Percentiles rank a stretch among this genome's conserved stretches.
Conservation (phyloP, 2,113 vertebrate genomes). For the Actenoides hombroni region DNA sequence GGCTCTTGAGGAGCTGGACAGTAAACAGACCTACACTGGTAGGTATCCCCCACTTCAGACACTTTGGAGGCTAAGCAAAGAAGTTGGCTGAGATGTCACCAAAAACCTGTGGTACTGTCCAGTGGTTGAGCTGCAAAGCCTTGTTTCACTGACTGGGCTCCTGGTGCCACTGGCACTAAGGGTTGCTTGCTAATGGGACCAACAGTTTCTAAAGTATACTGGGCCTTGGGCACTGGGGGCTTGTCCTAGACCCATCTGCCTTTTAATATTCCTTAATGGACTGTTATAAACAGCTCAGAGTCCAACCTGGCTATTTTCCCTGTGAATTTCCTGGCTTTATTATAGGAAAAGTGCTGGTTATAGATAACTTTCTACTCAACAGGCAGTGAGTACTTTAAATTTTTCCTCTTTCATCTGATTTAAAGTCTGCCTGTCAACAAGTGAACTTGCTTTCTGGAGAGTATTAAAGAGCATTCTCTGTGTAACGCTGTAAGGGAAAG, state of each 20-base stretch:
- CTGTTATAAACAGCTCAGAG: neutral
- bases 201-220: neutral
- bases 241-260: neutral
- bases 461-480: neutral
- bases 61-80: neutral
- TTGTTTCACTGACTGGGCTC: neutral
- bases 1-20: neutral
- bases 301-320: neutral
- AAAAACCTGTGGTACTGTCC: neutral
- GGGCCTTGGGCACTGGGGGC: neutral
- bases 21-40: neutral
- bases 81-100: neutral
- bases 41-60: neutral
- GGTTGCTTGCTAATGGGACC: neutral
- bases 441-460: neutral
- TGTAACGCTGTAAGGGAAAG: neutral
- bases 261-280: neutral
- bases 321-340: neutral
- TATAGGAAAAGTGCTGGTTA: neutral
- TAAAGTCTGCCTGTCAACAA: neutral
- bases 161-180: too few species aligned
- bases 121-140: neutral
- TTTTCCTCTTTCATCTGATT: neutral
- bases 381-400: neutral
- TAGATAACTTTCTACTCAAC: neutral